These are phyloP conservation scores for Pristionchus arcanus DNA, from an alignment of 2,888 invertebrate genomes.

Conservation along the genomic window DNA sequence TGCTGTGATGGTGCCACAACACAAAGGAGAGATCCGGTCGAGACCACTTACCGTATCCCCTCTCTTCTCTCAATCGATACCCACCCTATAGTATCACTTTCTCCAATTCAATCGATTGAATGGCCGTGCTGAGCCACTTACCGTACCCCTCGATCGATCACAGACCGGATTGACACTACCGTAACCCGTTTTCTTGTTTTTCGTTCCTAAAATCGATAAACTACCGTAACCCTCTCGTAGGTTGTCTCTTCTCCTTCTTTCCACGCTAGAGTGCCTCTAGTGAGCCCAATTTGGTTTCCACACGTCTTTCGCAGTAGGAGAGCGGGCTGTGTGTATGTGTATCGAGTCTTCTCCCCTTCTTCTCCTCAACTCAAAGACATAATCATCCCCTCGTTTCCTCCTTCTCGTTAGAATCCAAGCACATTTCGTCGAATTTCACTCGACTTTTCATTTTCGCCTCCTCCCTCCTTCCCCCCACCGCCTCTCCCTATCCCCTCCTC, in stretches of 20 bases:
- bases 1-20: background rate
- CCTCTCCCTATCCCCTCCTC: constrained; percentile 6
- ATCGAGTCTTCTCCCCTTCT: background rate
- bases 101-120: background rate
- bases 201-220: background rate
- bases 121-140: background rate
- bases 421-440: constrained; percentile 41
- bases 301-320: constrained; percentile 9
- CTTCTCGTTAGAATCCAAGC: constrained; percentile 38
- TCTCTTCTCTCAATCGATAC: background rate
- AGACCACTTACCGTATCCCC: constrained; percentile 21
- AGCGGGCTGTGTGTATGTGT: background rate
- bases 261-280: background rate
- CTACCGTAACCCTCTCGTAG: background rate
- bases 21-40: background rate
- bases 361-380: background rate
- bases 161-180: background rate
- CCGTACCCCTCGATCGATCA: background rate
- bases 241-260: background rate
- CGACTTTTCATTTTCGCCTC: constrained; percentile 23
- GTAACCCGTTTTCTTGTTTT: background rate
- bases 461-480: background rate
- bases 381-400: constrained; percentile 6
- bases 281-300: constrained; percentile 39
- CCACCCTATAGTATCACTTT: background rate